A percentile compares a stretch with the other conserved stretches of the same genome.
These are phyloP conservation scores for Hiodon alosoides DNA, from an alignment of 2,113 vertebrate genomes.

Conservation along the genomic window DNA sequence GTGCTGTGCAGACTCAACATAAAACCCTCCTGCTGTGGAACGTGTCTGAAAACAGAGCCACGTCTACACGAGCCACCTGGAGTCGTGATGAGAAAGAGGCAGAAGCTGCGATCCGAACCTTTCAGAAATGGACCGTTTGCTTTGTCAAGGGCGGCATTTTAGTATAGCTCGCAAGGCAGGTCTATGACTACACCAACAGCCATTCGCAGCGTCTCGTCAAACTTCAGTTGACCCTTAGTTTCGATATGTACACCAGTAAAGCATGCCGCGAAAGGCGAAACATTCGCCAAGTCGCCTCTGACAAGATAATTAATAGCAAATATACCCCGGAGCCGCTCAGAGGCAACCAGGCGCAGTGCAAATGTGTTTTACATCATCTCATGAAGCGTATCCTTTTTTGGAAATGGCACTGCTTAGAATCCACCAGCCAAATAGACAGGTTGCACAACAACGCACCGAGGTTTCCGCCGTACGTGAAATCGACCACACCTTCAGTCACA, in stretches of 20 bases:
- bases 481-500: not conserved
- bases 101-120: too few species aligned
- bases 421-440: not conserved
- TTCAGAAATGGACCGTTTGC: too few species aligned
- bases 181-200: too few species aligned
- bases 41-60: too few species aligned
- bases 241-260: too few species aligned
- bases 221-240: too few species aligned
- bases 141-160: too few species aligned
- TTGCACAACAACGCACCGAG: not conserved
- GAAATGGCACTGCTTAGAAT: not conserved
- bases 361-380: not conserved
- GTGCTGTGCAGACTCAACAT: not conserved
- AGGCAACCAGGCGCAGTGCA: not conserved
- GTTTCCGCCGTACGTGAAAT: not conserved
- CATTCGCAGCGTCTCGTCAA: too few species aligned
- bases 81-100: too few species aligned
- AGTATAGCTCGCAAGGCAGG: too few species aligned
- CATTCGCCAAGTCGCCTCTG: not conserved
- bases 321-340: not conserved
- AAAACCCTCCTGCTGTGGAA: not conserved
- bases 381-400: not conserved
- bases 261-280: too few species aligned
- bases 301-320: not conserved
- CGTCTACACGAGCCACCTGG: too few species aligned